A percentile compares a stretch with the other conserved stretches of the same genome.
These are phyloP conservation scores for Nebria brevicollis DNA, from an alignment of 2,888 invertebrate species.

Conservation along the genomic window DNA sequence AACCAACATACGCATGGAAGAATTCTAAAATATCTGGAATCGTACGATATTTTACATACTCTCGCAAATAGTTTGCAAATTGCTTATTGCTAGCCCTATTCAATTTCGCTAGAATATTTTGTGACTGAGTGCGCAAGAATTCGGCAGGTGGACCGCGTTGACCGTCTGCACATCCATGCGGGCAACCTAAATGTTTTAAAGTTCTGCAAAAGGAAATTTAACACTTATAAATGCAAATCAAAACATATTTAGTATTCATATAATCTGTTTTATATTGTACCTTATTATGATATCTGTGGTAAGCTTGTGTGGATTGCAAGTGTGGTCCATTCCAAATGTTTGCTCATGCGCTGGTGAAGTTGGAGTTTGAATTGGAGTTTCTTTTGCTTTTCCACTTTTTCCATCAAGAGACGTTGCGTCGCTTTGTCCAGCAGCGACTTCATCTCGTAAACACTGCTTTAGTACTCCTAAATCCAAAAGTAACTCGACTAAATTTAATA, in stretches of 20 bases:
- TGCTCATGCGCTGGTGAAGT: slow-evolving; percentile 46
- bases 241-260: too few species aligned
- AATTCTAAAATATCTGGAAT: slow-evolving; percentile 90
- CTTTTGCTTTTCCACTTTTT: slow-evolving; percentile 41
- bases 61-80: slow-evolving; percentile 74
- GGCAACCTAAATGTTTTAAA: slow-evolving; percentile 91
- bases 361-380: slow-evolving; percentile 45
- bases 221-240: neutral
- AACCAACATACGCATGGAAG: slow-evolving; percentile 94
- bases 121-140: slow-evolving; percentile 88
- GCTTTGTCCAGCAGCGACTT: slow-evolving; percentile 59
- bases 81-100: slow-evolving; percentile 74
- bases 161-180: slow-evolving; percentile 90
- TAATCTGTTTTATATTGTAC: slow-evolving; percentile 56
- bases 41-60: slow-evolving; percentile 81
- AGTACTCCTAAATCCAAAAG: slow-evolving; percentile 90
- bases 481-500: slow-evolving; percentile 90
- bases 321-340: slow-evolving; percentile 59
- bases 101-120: slow-evolving; percentile 79
- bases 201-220: slow-evolving; percentile 67
- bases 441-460: slow-evolving; percentile 67
- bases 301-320: slow-evolving; percentile 73
- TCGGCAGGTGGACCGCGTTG: slow-evolving; percentile 90
- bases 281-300: slow-evolving; percentile 77
- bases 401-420: slow-evolving; percentile 31